Conservation (phyloP, 2,113 vertebrate genomes). For the Physeter macrocephalus region DNA sequence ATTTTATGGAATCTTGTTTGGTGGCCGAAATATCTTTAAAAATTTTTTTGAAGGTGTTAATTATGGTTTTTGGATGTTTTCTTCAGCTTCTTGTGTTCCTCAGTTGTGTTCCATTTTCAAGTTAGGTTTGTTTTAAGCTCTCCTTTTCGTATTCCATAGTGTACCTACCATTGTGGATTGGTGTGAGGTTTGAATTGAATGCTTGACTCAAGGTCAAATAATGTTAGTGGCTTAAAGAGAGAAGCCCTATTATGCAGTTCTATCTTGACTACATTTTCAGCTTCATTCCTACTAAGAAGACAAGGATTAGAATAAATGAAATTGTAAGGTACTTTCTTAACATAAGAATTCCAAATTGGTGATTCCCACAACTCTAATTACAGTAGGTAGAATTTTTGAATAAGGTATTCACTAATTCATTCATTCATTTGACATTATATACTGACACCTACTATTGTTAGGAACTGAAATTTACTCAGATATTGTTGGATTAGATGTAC, state of each 20-base stretch:
- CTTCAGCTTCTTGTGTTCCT: background rate
- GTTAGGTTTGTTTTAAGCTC: background rate
- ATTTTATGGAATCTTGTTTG: background rate
- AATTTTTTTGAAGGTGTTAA: background rate
- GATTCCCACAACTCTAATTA: background rate
- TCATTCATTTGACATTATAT: background rate
- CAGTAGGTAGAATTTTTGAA: background rate
- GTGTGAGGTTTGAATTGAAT: background rate
- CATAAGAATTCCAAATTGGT: background rate
- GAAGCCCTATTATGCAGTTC: background rate
- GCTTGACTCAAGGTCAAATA: background rate
- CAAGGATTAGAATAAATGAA: background rate
- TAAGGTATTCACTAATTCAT: background rate
- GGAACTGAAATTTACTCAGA: constrained; percentile 1
- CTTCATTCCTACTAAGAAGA: background rate
- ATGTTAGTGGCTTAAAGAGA: background rate
- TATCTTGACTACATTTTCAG: background rate
- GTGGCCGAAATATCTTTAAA: background rate
- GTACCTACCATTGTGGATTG: background rate
- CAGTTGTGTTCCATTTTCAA: background rate
- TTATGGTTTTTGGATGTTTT: background rate
- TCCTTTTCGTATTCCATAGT: background rate
- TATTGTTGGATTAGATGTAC: background rate
- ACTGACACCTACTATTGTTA: background rate
- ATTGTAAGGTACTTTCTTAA: background rate